These are phyloP conservation scores for Helicoverpa armigera DNA, from an alignment of 1,140 invertebrate species.

Conservation along the genomic window DNA sequence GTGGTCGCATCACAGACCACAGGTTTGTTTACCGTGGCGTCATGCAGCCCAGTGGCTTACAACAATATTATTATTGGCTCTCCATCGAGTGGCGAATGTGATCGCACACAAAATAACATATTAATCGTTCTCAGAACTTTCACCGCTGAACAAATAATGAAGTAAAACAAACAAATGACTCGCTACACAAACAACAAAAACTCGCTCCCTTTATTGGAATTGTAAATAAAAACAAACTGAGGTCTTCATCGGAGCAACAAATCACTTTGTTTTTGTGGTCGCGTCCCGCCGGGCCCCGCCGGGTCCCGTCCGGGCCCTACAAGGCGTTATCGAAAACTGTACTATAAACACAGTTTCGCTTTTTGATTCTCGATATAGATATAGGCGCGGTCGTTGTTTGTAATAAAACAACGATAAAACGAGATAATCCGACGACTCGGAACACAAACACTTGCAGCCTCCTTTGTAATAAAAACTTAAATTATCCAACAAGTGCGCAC, in stretches of 20 bases:
- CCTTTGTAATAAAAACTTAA: slow-evolving; percentile 40
- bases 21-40: slow-evolving; percentile 15
- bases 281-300: slow-evolving; percentile 6
- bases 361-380: slow-evolving; percentile 54
- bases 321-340: slow-evolving; percentile 49
- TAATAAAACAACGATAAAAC: slow-evolving; percentile 49
- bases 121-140: slow-evolving; percentile 40
- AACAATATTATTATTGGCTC: slow-evolving; percentile 38
- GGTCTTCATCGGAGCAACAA: slow-evolving; percentile 72
- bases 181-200: slow-evolving; percentile 49
- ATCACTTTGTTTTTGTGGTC: slow-evolving; percentile 70
- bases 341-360: slow-evolving; percentile 61
- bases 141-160: slow-evolving; percentile 21
- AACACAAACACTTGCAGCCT: slow-evolving; percentile 36
- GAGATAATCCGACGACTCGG: slow-evolving; percentile 32
- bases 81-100: slow-evolving; percentile 23
- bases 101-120: slow-evolving; percentile 39
- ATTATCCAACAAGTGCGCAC: slow-evolving; percentile 40
- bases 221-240: slow-evolving; percentile 72
- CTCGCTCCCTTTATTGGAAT: slow-evolving; percentile 46
- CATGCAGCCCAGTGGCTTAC: background rate
- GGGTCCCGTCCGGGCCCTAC: slow-evolving; percentile 7
- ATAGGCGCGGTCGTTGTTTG: slow-evolving; percentile 33
- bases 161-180: slow-evolving; percentile 48
- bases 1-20: slow-evolving; percentile 38